Conservation (phyloP, 2,888 invertebrate genomes). For the Panopea generosa region DNA sequence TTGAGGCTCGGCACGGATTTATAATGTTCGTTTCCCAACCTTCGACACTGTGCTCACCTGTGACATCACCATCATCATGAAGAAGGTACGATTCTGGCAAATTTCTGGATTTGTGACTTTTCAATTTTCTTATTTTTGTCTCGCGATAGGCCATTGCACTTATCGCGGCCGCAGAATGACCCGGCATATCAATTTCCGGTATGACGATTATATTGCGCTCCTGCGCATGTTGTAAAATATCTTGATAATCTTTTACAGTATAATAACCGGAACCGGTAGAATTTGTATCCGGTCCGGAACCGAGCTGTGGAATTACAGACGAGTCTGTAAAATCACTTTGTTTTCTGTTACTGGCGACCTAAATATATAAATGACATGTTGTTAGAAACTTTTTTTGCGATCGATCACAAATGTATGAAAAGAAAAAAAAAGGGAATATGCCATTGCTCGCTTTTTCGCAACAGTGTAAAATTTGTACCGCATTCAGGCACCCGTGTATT, state of each 20-base stretch:
- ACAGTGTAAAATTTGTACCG: too few species aligned
- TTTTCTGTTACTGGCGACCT: conserved; percentile 58
- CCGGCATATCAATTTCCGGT: conserved; percentile 81
- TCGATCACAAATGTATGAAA: too few species aligned
- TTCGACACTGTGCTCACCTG: conserved; percentile 56
- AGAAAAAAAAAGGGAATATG: too few species aligned
- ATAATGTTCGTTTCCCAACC: conserved; percentile 70
- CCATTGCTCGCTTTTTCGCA: too few species aligned
- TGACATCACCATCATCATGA: conserved; percentile 54
- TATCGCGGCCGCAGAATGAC: conserved; percentile 69
- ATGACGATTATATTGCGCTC: conserved; percentile 75
- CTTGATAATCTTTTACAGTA: conserved; percentile 69
- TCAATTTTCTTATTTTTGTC: conserved; percentile 11
- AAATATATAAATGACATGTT: too few species aligned
- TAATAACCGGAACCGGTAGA: conserved; percentile 69
- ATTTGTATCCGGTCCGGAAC: conserved; percentile 69
- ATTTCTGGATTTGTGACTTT: conserved; percentile 18
- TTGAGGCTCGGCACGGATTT: conserved; percentile 71
- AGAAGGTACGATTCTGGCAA: conserved; percentile 45
- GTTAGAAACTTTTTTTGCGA: too few species aligned
- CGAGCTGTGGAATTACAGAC: conserved; percentile 71
- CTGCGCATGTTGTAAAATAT: conserved; percentile 70
- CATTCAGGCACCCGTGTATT: too few species aligned
- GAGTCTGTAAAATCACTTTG: conserved; percentile 56
- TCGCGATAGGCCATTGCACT: conserved; percentile 29